Base-by-base conservation (phyloP, 2,888 invertebrate genomes). In the Dugesia japonica region DNA sequence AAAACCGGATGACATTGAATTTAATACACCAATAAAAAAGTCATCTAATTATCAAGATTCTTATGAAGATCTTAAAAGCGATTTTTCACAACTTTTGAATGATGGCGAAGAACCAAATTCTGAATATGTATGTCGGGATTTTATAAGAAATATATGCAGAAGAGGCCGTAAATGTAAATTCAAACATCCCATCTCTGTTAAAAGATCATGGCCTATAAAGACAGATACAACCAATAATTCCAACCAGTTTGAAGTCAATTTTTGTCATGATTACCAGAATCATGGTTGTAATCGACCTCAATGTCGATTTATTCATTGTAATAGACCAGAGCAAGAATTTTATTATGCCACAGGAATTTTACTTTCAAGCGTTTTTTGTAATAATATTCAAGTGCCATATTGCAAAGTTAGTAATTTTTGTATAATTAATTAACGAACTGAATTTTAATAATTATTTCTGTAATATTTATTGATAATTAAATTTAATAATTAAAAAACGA, bases 301-400 rank as follows among this genome's bases (percentile, higher is more conserved):
- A 78, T 91, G 90, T 81, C 89, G 89, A 81, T 91, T 90, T 82
- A 87, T 90, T 71, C 91, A 91, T 83, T 90, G 90, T 81, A 87
- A 89, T 0, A 86, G 89, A 23, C 89, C 89, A 81, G 89, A 89
- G 80, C 90, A 91, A 82, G 87, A 87, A 79, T 88, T 89, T 78
- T 89, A 89, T 81, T 88, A 89, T 80, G 86, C 87, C 74, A 89
- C 89, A 15, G 90, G 90, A 0, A 89, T 89, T 81, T 86, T 91
- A 81, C 90, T 90, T 4, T 81, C 83, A 15, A 85, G 83, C 9
- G 80, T 83, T 7, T 82, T 42, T 74, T 75, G 56, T 23, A 56
- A 56, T 23, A 56, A 56, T n/a, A 56, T 56, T n/a, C 56, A 56
- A 56, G 56, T 56, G 56, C 56, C 56, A 23, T 56, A 56, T 56